Conservation (phyloP, 2,888 invertebrate species). For the Patella pellucida region DNA sequence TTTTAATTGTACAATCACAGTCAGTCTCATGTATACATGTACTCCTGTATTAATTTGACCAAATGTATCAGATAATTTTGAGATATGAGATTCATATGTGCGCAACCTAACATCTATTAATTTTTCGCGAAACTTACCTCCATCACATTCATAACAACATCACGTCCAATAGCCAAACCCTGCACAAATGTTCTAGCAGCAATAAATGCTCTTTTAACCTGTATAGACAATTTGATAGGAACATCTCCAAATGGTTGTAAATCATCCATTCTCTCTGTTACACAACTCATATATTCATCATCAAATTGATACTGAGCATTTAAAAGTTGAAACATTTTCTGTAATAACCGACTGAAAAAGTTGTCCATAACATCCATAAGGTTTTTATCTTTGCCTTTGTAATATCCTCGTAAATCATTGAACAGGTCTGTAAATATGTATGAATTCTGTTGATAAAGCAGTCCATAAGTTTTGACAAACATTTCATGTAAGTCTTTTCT, state of each 20-base stretch:
- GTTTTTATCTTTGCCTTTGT: constrained; percentile 79
- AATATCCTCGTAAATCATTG: constrained; percentile 89
- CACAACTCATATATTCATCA: constrained; percentile 84
- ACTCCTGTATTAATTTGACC: no score
- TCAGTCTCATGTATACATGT: no score
- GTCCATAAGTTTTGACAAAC: constrained; percentile 95
- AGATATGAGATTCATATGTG: no score
- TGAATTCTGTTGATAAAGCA: constrained; percentile 93
- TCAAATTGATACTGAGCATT: constrained; percentile 93
- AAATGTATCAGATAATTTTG: no score
- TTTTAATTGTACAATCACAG: no score
- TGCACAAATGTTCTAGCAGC: constrained; percentile 95
- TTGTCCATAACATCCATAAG: constrained; percentile 89
- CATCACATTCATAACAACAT: constrained; percentile 76
- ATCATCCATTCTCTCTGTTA: constrained; percentile 91
- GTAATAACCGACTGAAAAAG: constrained; percentile 92
- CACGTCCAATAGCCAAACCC: constrained; percentile 85
- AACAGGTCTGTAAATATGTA: constrained; percentile 93
- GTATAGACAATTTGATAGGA: constrained; percentile 89
- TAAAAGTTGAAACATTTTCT: constrained; percentile 90
- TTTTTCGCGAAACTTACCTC: constrained; percentile 52
- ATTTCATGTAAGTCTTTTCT: constrained; percentile 91
- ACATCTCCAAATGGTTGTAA: constrained; percentile 96
- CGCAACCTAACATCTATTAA: no score
- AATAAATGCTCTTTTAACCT: constrained; percentile 92